Evolutionary conservation across 2,113 vertebrate genomes (phyloP).

Genomic region (Desmodus rotundus): DNA sequence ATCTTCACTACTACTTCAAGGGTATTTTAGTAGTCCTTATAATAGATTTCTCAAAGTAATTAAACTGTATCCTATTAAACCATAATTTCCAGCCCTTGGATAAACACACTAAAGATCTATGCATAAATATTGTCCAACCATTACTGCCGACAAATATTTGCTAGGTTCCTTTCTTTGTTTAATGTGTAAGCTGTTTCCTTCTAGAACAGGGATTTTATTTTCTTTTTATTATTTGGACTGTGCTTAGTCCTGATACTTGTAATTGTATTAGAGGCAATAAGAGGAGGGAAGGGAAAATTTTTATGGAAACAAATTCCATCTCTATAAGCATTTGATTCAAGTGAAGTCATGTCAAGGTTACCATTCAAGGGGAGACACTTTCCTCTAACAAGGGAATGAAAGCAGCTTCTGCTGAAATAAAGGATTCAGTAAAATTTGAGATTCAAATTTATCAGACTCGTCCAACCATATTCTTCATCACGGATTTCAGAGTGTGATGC

Average conservation of each 20-base stretch:
- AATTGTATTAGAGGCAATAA: background rate
- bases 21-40: background rate
- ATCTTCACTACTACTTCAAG: background rate
- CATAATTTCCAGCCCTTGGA: background rate
- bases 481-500: background rate
- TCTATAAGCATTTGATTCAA: background rate
- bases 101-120: background rate
- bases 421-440: background rate
- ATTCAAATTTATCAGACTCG: background rate
- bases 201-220: background rate
- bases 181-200: background rate
- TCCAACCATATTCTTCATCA: background rate
- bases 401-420: background rate
- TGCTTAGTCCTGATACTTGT: background rate
- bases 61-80: background rate
- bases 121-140: background rate
- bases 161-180: background rate
- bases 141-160: background rate
- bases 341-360: background rate
- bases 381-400: background rate
- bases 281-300: background rate
- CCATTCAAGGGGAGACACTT: background rate
- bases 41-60: background rate
- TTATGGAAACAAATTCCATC: background rate
- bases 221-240: background rate